Conservation (phyloP, 2,113 vertebrate genomes). For the Antidorcas marsupialis region DNA sequence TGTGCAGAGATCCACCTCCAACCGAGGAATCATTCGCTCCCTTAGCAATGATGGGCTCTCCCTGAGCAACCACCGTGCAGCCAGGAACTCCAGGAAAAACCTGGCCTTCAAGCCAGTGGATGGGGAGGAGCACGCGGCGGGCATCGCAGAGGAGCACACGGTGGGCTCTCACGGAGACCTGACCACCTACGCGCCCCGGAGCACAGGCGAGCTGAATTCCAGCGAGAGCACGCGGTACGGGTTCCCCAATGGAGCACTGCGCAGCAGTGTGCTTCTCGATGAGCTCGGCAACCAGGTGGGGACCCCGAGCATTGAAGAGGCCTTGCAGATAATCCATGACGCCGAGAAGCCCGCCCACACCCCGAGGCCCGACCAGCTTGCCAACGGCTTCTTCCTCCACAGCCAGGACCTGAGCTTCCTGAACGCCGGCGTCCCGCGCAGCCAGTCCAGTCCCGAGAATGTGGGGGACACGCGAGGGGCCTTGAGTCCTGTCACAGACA, state of each 20-base stretch:
- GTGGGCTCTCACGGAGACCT: conserved; percentile 69
- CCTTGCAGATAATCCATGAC: conserved; percentile 93
- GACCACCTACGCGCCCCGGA: conserved; percentile 50
- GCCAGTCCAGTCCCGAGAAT: conserved; percentile 79
- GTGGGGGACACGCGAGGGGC: conserved; percentile 85
- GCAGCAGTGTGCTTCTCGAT: conserved; percentile 79
- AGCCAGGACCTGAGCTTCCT: conserved; percentile 81
- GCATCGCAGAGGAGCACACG: conserved; percentile 90
- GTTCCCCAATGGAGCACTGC: conserved; percentile 86
- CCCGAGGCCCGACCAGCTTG: conserved; percentile 81
- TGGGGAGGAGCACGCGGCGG: conserved; percentile 84
- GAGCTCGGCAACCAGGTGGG: conserved; percentile 83
- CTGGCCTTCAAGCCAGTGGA: conserved; percentile 93
- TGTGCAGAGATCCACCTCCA: conserved; percentile 72
- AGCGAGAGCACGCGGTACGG: conserved; percentile 67
- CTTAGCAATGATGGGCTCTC: conserved; percentile 93
- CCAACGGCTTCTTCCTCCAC: conserved; percentile 95
- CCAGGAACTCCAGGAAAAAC: conserved; percentile 88
- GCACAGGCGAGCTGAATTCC: conserved; percentile 67
- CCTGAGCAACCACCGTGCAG: conserved; percentile 82
- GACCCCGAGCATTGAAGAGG: conserved; percentile 93
- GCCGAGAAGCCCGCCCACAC: conserved; percentile 83
- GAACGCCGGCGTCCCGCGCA: conserved; percentile 79
- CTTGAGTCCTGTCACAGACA: conserved; percentile 87
- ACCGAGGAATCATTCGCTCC: conserved; percentile 89